These are phyloP conservation scores for Pseudomugil tenellus DNA, from an alignment of 2,797 vertebrate genomes.

Conservation along the genomic window DNA sequence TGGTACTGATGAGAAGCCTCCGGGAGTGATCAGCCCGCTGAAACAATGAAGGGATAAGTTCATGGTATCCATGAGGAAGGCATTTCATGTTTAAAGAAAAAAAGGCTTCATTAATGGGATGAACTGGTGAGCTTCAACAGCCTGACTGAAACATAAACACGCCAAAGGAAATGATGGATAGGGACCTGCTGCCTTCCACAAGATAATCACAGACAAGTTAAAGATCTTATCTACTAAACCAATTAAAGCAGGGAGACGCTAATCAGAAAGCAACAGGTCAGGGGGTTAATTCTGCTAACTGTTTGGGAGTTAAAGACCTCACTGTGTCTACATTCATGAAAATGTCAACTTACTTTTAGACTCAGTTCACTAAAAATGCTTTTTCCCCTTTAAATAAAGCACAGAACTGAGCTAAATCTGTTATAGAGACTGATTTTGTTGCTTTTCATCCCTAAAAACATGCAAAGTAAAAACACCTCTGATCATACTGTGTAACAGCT, in stretches of 20 bases:
- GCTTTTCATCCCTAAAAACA: no score
- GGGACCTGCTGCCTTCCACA: background rate
- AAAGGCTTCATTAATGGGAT: background rate
- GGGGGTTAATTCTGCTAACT: background rate
- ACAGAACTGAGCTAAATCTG: background rate
- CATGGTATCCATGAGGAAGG: background rate
- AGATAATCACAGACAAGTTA: slow-evolving; percentile 2
- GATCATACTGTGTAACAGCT: background rate
- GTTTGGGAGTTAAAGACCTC: background rate
- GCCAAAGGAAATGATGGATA: background rate
- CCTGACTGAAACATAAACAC: background rate
- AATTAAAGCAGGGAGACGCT: slow-evolving; percentile 6
- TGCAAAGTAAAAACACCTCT: background rate
- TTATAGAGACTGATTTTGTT: no score
- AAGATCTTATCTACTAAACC: slow-evolving; percentile 15
- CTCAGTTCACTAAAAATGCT: background rate
- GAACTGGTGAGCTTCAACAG: background rate
- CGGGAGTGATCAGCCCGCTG: slow-evolving; percentile 92
- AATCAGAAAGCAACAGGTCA: background rate
- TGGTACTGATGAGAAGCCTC: slow-evolving; percentile 91
- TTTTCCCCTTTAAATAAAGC: no score
- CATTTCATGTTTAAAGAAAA: background rate
- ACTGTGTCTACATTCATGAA: slow-evolving; percentile 1
- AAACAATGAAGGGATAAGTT: slow-evolving; percentile 6
- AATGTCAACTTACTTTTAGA: background rate